Base-by-base conservation (phyloP, 2,888 invertebrate genomes). In the Drosophila anomalata region DNA sequence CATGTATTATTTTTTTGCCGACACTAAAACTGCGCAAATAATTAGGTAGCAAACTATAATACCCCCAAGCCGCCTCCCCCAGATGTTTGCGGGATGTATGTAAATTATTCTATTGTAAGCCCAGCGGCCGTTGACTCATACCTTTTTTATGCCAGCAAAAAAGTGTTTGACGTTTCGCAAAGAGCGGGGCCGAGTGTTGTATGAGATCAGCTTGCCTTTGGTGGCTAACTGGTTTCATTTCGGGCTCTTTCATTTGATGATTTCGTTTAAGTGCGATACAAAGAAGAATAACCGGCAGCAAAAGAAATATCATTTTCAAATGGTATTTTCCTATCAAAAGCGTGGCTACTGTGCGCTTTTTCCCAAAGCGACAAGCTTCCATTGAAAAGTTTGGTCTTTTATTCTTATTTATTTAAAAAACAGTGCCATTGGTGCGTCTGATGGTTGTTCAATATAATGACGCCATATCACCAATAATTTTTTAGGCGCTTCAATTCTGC, bases 21-120 rank as follows among this genome's bases (percentile, higher is more conserved):
- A 69, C 78, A 73, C 66, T 78, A 68, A 70, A 84, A 78, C 52
- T 73, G 78, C 72, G 78, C 78, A 87, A 80, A 84, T 87, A 81
- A 81, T 81, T 87, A 87, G 87, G 62, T 66, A 77, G 72, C 63
- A 72, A 46, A 63, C 47, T 54, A 71, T 53, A 54, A 58, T 39
- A 20, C 56, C 46, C 31, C 57, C 47, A n/a, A n/a, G 41, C 20
- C 31, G 29, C 11, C 17, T 36, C 36, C 52, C 42, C 14, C 17
- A 53, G 39, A 47, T 66, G 39, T 14, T 41, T 42, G 54, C 63
- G 66, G 67, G 54, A 66, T 68, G 22, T 66, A 66, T 67, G 67
- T 51, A 67, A 68, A 67, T 68, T 51, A 36, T 67, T 46, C 29
- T 46, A 57, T 51, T 67, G 68, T 70, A 68, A 42, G 8, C 29